Percentiles rank a stretch among this genome's conserved stretches.
These are phyloP conservation scores for Drosophila tripunctata DNA, from an alignment of 2,888 invertebrate genomes.

Conservation along the genomic window DNA sequence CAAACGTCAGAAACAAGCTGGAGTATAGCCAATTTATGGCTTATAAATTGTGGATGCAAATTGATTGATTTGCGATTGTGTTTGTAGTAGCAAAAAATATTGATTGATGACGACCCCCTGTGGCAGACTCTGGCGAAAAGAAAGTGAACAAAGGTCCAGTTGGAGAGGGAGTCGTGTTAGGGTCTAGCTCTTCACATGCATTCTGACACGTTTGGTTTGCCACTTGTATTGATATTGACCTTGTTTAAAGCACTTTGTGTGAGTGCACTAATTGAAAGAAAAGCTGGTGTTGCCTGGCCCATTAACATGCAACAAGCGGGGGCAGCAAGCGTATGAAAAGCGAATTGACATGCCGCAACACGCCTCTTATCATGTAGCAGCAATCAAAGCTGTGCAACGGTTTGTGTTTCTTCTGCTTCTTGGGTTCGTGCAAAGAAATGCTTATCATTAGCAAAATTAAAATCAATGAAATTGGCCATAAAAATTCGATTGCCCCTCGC, in stretches of 20 bases:
- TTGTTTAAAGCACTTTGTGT: slow-evolving; percentile 77
- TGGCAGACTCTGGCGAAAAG: slow-evolving; percentile 36
- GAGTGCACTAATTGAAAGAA: slow-evolving; percentile 63
- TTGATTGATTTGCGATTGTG: slow-evolving; percentile 32
- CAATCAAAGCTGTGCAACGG: slow-evolving; percentile 25
- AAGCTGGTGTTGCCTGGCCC: slow-evolving; percentile 33
- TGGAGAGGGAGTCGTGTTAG: neutral
- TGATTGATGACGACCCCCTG: slow-evolving; percentile 33
- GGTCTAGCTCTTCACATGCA: slow-evolving; percentile 46
- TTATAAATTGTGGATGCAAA: slow-evolving; percentile 52
- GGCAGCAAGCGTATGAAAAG: slow-evolving; percentile 46
- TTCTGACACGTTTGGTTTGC: slow-evolving; percentile 73
- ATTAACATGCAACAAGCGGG: slow-evolving; percentile 59
- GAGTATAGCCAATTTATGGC: slow-evolving; percentile 52
- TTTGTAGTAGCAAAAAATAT: neutral
- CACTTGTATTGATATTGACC: slow-evolving; percentile 82
- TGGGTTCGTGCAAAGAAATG: slow-evolving; percentile 67
- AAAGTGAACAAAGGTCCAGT: slow-evolving; percentile 56
- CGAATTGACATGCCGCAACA: slow-evolving; percentile 69
- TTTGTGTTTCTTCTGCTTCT: neutral
- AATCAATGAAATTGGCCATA: slow-evolving; percentile 78
- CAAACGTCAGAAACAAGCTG: slow-evolving; percentile 58
- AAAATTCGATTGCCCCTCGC: slow-evolving; percentile 59
- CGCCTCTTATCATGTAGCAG: slow-evolving; percentile 52
- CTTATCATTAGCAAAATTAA: slow-evolving; percentile 78